Conservation (phyloP, 92 coral and sea anemone genomes). For the Umimayanthus kanabou region DNA sequence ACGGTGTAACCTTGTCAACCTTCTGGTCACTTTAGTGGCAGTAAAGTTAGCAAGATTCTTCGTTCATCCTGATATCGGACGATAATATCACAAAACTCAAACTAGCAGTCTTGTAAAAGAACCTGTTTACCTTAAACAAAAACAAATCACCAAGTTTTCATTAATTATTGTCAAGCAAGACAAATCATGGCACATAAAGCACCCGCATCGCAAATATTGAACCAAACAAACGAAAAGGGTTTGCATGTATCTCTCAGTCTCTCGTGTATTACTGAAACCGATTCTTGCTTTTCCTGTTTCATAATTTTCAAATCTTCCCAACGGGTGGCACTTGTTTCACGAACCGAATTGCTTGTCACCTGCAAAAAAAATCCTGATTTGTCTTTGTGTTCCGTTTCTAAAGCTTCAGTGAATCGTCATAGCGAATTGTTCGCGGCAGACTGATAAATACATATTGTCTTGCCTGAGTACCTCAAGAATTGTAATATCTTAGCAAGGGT, state of each 20-base stretch:
- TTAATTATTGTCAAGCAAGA: conserved; percentile 26
- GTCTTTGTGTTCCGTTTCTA: neutral
- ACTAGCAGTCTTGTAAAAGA: neutral
- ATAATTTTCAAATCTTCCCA: neutral
- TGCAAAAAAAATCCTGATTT: neutral
- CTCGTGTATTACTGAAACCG: neutral
- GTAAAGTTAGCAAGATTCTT: neutral
- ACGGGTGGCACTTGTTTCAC: neutral
- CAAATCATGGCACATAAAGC: neutral
- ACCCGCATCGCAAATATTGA: conserved; percentile 23
- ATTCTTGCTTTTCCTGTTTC: neutral
- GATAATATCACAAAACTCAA: neutral
- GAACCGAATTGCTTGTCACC: neutral
- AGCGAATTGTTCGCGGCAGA: neutral
- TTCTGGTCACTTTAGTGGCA: neutral
- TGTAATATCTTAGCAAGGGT: neutral
- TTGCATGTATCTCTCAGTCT: neutral
- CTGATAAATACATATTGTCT: conserved; percentile 7
- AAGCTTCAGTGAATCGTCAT: neutral
- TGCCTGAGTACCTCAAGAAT: neutral
- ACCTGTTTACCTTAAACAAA: conserved; percentile 21
- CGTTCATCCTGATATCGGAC: neutral
- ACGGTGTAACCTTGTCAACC: neutral
- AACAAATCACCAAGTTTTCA: conserved; percentile 22
- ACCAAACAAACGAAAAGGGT: neutral